Conservation (phyloP, 2,797 vertebrate genomes). For the Eospalax fontanierii region DNA sequence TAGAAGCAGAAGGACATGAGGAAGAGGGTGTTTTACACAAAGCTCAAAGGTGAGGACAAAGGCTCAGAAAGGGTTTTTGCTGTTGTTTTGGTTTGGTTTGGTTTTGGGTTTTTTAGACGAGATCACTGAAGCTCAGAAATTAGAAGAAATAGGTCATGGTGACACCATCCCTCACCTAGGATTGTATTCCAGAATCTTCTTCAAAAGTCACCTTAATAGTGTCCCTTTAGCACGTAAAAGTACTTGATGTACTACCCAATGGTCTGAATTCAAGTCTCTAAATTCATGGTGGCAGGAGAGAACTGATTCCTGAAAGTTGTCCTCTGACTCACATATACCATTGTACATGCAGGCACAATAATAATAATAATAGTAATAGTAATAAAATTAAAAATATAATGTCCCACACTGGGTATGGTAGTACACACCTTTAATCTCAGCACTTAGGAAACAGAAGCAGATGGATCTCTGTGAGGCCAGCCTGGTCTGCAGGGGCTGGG, state of each 20-base stretch:
- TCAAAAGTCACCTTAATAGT: not conserved
- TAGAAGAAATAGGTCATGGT: not conserved
- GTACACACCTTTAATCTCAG: no score
- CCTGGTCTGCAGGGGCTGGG: no score
- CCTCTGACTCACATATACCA: not conserved
- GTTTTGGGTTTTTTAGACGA: not conserved
- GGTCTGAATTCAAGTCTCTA: not conserved
- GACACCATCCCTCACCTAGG: not conserved
- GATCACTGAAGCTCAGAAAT: not conserved
- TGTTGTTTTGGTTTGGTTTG: no score
- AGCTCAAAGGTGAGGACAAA: not conserved
- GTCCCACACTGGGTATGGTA: no score
- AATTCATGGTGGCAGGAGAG: not conserved
- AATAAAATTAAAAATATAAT: no score
- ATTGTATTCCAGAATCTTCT: not conserved
- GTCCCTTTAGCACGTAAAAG: not conserved
- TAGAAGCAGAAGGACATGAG: not conserved
- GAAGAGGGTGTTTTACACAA: not conserved
- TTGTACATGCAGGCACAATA: not conserved
- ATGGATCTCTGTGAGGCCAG: no score
- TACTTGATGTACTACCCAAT: no score
- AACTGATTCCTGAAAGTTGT: not conserved
- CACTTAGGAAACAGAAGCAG: no score
- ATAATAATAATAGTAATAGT: no score
- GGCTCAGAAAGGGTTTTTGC: not conserved